A percentile compares a stretch with the other conserved stretches of the same genome.
phyloP scores from a whole-genome alignment of 1,140 invertebrate species.

The Penaeus chinensis region DNA sequence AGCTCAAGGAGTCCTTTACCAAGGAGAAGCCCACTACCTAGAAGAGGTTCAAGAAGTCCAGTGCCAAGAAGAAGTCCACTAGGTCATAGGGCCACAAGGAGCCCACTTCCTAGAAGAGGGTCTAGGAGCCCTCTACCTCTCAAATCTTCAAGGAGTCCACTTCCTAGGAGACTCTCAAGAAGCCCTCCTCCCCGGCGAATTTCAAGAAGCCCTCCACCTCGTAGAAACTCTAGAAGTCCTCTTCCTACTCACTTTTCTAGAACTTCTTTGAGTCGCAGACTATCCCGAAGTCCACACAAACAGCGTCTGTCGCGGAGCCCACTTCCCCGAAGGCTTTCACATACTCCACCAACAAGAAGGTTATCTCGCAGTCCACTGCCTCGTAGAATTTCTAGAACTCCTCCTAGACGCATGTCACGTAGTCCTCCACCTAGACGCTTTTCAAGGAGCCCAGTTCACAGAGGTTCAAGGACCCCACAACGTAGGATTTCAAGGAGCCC shows the following conservation, averaged over 20 bases:
- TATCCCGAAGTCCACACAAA: slow-evolving; percentile 31
- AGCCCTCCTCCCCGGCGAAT: slow-evolving; percentile 20
- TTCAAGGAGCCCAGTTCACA: slow-evolving; percentile 38
- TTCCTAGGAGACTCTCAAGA: background rate
- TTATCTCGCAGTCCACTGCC: slow-evolving; percentile 27
- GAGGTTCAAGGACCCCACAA: slow-evolving; percentile 16
- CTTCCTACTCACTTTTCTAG: background rate
- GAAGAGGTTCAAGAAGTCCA: slow-evolving; percentile 40
- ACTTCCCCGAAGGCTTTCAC: slow-evolving; percentile 27
- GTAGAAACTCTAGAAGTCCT: slow-evolving; percentile 30
- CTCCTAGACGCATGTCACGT: slow-evolving; percentile 29
- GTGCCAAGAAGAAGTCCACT: slow-evolving; percentile 38
- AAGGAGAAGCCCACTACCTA: slow-evolving; percentile 36
- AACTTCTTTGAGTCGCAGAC: background rate
- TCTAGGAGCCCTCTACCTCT: background rate
- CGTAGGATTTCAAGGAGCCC: background rate
- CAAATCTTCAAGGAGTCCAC: slow-evolving; percentile 48
- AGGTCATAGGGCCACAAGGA: slow-evolving; percentile 15
- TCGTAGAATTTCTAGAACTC: slow-evolving; percentile 28
- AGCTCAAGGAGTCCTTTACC: slow-evolving; percentile 35
- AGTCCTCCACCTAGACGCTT: slow-evolving; percentile 27
- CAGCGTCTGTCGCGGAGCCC: slow-evolving; percentile 16
- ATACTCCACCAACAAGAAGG: slow-evolving; percentile 18
- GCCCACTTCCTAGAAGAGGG: slow-evolving; percentile 14
- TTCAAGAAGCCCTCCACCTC: slow-evolving; percentile 24